Evolutionary conservation across 2,888 invertebrate genomes (phyloP).

Genomic region (Formica aserva): DNA sequence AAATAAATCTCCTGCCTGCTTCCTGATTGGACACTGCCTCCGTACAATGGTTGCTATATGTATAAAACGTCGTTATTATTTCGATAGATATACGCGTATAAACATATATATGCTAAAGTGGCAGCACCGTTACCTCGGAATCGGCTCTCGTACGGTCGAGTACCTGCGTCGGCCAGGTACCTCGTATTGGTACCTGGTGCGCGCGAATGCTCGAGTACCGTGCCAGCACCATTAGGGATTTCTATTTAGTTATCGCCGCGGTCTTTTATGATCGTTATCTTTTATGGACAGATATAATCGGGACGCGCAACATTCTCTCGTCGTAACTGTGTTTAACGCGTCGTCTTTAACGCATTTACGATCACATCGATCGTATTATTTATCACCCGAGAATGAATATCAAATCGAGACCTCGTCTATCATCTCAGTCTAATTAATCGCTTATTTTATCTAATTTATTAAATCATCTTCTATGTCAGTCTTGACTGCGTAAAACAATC

Average conservation of each 20-base stretch:
- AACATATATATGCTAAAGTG: conserved; percentile 60
- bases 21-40: conserved; percentile 32
- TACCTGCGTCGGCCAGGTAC: conserved; percentile 19
- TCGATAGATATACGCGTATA: conserved; percentile 60
- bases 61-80: conserved; percentile 57
- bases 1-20: conserved; percentile 40
- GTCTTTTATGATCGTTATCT: conserved; percentile 53
- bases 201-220: conserved; percentile 53
- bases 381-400: neutral
- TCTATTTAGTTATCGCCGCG: conserved; percentile 51
- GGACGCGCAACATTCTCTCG: neutral
- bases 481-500: neutral
- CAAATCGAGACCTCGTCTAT: neutral
- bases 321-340: conserved; percentile 5
- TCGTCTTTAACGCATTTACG: conserved; percentile 26
- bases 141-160: conserved; percentile 59
- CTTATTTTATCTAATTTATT: neutral
- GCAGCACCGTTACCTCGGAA: conserved; percentile 68
- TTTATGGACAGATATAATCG: conserved; percentile 49
- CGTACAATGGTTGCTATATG: conserved; percentile 34
- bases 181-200: conserved; percentile 44
- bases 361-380: conserved; percentile 4
- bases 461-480: neutral
- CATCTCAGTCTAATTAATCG: conserved; percentile 16
- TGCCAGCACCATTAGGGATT: conserved; percentile 52